These are phyloP conservation scores for Ricordea florida DNA, from an alignment of 92 coral and sea anemone species.

Conservation along the genomic window DNA sequence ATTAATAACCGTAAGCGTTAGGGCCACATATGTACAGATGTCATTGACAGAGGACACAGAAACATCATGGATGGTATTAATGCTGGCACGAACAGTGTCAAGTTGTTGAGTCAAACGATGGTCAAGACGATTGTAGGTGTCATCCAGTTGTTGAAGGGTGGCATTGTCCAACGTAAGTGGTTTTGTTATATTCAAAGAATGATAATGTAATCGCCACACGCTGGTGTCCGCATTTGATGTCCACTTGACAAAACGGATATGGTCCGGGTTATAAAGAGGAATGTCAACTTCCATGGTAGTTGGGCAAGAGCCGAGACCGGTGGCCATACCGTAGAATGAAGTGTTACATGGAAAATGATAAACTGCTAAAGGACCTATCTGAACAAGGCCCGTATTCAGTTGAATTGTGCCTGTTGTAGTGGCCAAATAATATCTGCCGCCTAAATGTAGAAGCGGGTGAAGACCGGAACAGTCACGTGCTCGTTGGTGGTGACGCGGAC, in stretches of 20 bases:
- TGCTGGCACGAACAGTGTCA: neutral
- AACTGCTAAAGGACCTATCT: conserved; percentile 18
- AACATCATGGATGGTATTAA: neutral
- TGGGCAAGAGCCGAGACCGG: conserved; percentile 42
- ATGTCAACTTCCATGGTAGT: conserved; percentile 1
- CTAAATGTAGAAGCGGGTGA: conserved; percentile 33
- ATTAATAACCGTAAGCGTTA: neutral
- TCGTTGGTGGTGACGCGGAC: conserved; percentile 8
- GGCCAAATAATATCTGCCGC: conserved; percentile 32
- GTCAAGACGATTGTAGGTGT: neutral
- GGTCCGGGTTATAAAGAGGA: conserved; percentile 13
- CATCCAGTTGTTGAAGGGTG: neutral
- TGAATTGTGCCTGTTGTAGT: conserved; percentile 16
- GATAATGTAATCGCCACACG: neutral
- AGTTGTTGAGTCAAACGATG: no score
- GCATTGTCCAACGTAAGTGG: conserved; percentile 1
- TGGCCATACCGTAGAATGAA: conserved; percentile 6
- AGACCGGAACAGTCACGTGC: conserved; percentile 20
- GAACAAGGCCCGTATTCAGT: neutral
- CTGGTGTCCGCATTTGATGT: neutral
- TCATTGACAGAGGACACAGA: neutral
- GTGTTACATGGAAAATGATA: conserved; percentile 55
- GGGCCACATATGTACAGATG: neutral
- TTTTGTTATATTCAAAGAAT: neutral
- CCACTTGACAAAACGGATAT: conserved; percentile 47